Conservation (phyloP, 1,140 invertebrate genomes). For the Spodoptera frugiperda region DNA sequence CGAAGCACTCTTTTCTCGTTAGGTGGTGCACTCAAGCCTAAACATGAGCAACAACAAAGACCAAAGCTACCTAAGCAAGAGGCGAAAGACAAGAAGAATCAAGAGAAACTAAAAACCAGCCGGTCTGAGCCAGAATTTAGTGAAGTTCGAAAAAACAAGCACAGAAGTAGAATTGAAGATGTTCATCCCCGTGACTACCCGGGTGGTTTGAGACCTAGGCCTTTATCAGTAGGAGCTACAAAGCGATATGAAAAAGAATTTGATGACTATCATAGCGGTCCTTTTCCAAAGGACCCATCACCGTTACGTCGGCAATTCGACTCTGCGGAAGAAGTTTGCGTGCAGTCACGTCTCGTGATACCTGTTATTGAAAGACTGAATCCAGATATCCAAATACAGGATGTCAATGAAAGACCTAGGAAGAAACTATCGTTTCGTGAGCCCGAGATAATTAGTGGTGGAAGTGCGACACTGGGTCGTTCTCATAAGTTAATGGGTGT, state of each 20-base stretch:
- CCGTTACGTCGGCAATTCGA: conserved; percentile 66
- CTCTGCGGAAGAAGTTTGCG: conserved; percentile 77
- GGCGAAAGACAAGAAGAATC: conserved; percentile 66
- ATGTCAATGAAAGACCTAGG: conserved; percentile 89
- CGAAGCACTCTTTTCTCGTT: conserved; percentile 74
- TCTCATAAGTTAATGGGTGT: conserved; percentile 80
- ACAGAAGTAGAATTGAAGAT: conserved; percentile 75
- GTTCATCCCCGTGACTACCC: conserved; percentile 51
- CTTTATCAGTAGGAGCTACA: conserved; percentile 71
- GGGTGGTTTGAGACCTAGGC: conserved; percentile 61
- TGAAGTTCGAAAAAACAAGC: conserved; percentile 69
- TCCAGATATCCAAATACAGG: conserved; percentile 75
- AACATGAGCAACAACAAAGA: conserved; percentile 65
- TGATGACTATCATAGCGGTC: conserved; percentile 62
- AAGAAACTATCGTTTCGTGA: conserved; percentile 95
- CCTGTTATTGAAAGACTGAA: conserved; percentile 74
- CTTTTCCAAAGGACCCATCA: conserved; percentile 65
- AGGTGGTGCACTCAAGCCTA: conserved; percentile 73
- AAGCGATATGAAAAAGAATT: conserved; percentile 71
- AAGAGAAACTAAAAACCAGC: conserved; percentile 68
- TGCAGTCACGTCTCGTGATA: conserved; percentile 77
- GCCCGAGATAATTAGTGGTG: conserved; percentile 89
- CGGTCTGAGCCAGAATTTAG: conserved; percentile 79
- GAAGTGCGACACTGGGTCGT: conserved; percentile 67
- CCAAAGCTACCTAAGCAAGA: conserved; percentile 63